Base-by-base conservation (phyloP, 2,113 vertebrate genomes). In the Sceloporus undulatus region DNA sequence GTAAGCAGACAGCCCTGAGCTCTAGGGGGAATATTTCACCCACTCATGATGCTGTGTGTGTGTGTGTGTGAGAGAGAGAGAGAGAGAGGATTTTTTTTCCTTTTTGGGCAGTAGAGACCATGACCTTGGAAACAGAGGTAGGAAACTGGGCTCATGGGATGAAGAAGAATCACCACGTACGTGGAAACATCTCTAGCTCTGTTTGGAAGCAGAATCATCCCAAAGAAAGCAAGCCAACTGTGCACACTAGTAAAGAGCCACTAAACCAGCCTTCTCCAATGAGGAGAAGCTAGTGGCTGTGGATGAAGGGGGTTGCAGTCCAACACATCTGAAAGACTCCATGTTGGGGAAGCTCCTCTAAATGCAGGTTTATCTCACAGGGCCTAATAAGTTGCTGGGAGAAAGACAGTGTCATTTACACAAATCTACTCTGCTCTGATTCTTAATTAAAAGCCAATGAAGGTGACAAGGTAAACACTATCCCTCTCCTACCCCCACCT, bases 361-460 rank as follows among this genome's bases (percentile, higher is more conserved):
- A 62, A 62, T 14, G 11, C 25, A 7, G 25, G 80, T 42, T 18
- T 27, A 21, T 29, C 56, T 65, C 4, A 5, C 27, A 21, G 11
- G 86, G 42, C 73, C 80, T 66, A 4, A 13, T 82, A 71, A 40
- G 54, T 48, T 40, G 38, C 70, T 25, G 79, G 79, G 59, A 66
- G 71, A 82, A 56, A 87, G 42, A 54, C 80, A 75, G 21, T 54
- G 87, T 77, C 87, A 88, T 27, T 76, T 83, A 83, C 56, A 29
- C 80, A 88, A 77, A 88, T 77, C 80, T 59, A 70, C 73, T 54
- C 59, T 16, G 19, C 71, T 88, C 40, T 77, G 71, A 76, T 82
- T 77, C 73, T 88, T 82, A 88, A 88, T 83, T 66, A 83, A 77
- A 88, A 77, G 87, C 59, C 71, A 88, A 27, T 56, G 59, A 68